A percentile compares a stretch with the other conserved stretches of the same genome.
phyloP scores from a whole-genome alignment of 2,113 vertebrate species.

The Tretioscincus oriximinensis region DNA sequence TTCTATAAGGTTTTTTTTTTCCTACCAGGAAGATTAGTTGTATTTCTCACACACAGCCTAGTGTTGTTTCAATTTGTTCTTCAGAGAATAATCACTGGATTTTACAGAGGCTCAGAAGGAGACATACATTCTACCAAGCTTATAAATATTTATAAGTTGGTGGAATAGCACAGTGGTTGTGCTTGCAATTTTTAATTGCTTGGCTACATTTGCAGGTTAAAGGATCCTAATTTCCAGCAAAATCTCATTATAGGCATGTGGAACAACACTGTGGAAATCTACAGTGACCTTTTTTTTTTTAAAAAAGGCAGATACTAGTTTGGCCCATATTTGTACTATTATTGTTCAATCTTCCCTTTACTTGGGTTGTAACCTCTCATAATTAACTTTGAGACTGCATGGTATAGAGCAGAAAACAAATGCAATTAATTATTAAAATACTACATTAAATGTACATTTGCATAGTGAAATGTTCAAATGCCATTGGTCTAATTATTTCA shows the following conservation, averaged over 20 bases:
- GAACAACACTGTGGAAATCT: constrained; percentile 52
- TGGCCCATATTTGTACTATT: neutral
- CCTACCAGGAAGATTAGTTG: neutral
- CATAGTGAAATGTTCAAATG: neutral
- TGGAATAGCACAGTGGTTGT: constrained; percentile 39
- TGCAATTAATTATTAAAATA: too few species aligned
- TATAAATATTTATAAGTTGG: neutral
- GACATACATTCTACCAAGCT: neutral
- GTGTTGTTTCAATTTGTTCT: neutral
- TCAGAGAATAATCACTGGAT: neutral
- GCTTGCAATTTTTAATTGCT: constrained; percentile 58
- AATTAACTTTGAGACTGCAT: too few species aligned
- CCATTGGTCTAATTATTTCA: neutral
- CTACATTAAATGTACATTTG: neutral
- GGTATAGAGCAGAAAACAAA: too few species aligned
- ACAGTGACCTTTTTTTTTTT: constrained; percentile 40
- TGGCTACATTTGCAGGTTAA: constrained; percentile 60
- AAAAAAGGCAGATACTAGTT: constrained; percentile 5
- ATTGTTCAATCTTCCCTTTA: neutral
- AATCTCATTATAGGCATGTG: constrained; percentile 54
- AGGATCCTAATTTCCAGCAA: constrained; percentile 60
- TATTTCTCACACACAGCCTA: neutral
- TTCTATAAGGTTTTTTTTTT: neutral
- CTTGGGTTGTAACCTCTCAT: too few species aligned
- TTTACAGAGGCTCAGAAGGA: neutral